Percentiles rank a stretch among this genome's conserved stretches.
These are phyloP conservation scores for Dromococcyx pavoninus DNA, from an alignment of 2,797 vertebrate genomes.

Conservation along the genomic window DNA sequence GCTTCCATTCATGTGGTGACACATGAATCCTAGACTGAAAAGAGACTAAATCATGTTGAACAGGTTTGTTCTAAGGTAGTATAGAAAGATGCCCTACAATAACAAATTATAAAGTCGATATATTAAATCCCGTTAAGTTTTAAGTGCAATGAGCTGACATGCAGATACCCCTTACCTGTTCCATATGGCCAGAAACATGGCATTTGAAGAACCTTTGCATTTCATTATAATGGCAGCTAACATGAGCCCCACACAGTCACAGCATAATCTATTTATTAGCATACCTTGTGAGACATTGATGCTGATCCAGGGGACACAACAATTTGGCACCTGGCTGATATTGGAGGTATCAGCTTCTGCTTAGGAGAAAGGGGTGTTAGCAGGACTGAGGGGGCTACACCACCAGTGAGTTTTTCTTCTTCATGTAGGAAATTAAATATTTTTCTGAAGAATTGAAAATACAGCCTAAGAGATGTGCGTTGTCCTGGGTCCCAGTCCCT, in stretches of 20 bases:
- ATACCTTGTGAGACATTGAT: slow-evolving; percentile 22
- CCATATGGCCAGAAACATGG: not conserved
- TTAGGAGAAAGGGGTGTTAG: not conserved
- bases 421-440: not conserved
- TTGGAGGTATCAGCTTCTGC: not conserved
- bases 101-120: not conserved
- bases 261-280: slow-evolving; percentile 58
- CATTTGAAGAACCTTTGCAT: not conserved
- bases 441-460: not conserved
- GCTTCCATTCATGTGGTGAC: not conserved
- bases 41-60: not conserved
- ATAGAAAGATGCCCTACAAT: not conserved
- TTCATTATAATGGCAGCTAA: not conserved
- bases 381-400: not conserved
- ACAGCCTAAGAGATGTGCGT: not conserved
- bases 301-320: not conserved
- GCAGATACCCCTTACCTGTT: not conserved
- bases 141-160: not conserved
- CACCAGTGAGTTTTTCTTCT: not conserved
- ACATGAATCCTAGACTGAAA: not conserved
- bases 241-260: not conserved
- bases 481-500: not conserved
- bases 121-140: not conserved
- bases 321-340: slow-evolving; percentile 41
- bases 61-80: not conserved